Base-by-base conservation (phyloP, 1,140 invertebrate species). In the Drosophila guanche region DNA sequence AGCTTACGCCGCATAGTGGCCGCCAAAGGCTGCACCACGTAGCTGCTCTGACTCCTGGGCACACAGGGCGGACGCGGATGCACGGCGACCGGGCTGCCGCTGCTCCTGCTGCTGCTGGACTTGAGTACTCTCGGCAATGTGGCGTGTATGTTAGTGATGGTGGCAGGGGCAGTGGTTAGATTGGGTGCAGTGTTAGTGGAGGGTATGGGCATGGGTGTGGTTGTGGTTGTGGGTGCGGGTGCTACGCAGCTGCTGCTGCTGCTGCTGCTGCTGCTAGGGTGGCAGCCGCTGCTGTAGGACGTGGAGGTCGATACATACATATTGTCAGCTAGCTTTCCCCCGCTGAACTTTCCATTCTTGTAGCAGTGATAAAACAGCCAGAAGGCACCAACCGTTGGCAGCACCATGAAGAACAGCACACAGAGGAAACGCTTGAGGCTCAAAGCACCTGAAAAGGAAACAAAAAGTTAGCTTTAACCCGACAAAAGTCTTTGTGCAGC, bases 331-430 rank as follows among this genome's bases (percentile, higher is more conserved):
- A 94, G 93, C 80, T 95, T 95, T 90, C 94, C 94, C 93, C 94
- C 95, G 81, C 94, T 27, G 33, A 91, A 69, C n/a, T 73, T 51
- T 52, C 76, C 75, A 45, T 95, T 95, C 81, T 95, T 94, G 7
- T 94, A 93, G 45, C 94, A 93, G 79, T 96, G 96, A 93, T 97
- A 97, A 8, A 95, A 89, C 3, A 96, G 91, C 70, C 96, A 94
- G 2, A 93, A 92, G 0, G 94, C 56, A 2, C 96, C 79, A 1
- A 95, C 93, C 10, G 95, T 67, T 5, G 97, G 97, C 37, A 98
- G 89, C 48, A 98, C 95, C 5, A 96, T 94, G 66, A 98, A 93
- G 93, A 98, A 97, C 56, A 97, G 94, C 48, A 97, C 93, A 86
- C 95, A 96, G 92, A 98, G 92, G 37, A 94, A 94, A 72, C 94